These are phyloP conservation scores for Uropsilus gracilis DNA, from an alignment of 2,113 vertebrate genomes.

Conservation along the genomic window DNA sequence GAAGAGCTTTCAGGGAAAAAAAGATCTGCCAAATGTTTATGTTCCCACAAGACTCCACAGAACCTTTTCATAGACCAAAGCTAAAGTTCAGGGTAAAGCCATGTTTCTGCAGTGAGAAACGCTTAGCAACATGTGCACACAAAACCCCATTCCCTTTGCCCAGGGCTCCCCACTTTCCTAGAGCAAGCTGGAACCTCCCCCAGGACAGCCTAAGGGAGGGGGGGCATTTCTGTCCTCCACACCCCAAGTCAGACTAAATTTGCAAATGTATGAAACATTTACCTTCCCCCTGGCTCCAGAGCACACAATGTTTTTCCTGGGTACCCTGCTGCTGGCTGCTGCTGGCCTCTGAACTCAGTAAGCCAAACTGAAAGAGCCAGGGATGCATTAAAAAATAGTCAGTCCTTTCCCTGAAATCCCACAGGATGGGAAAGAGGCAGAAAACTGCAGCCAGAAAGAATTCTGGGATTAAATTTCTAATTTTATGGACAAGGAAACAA, in stretches of 20 bases:
- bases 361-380: background rate
- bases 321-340: background rate
- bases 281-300: background rate
- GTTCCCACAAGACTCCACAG: constrained; percentile 77
- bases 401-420: background rate
- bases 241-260: background rate
- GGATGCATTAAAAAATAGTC: background rate
- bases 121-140: constrained; percentile 44
- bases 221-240: background rate
- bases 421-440: background rate
- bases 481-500: background rate
- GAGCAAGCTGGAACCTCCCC: background rate
- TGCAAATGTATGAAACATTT: background rate
- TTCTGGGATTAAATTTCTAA: background rate
- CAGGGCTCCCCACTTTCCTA: background rate
- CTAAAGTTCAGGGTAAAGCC: constrained; percentile 74
- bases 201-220: background rate
- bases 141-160: background rate
- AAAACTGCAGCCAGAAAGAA: background rate
- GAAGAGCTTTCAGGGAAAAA: constrained; percentile 78
- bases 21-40: constrained; percentile 77
- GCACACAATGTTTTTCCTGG: background rate
- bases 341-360: background rate
- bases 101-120: constrained; percentile 55
- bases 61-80: constrained; percentile 76